Evolutionary conservation across 2,888 invertebrate species (phyloP), one percentile per base, ranked within the genome.

Genomic region (Halocaridina rubra): DNA sequence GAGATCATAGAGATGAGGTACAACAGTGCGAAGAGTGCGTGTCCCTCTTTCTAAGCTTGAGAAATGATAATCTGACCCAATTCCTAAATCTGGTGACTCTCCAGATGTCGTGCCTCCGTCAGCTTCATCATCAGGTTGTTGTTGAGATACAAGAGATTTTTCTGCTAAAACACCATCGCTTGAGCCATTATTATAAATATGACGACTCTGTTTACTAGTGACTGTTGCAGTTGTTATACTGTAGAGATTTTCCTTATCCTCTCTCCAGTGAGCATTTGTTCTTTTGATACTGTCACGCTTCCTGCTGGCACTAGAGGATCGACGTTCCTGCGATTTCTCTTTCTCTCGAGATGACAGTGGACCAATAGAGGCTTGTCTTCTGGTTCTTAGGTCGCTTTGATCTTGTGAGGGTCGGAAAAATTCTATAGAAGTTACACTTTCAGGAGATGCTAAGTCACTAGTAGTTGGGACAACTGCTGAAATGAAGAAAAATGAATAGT

Each of bases 61-160:
- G 53, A 82, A 85, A 22, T 93, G 93, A 89, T 96, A 84, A 75
- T 89, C 96, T 89, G 96, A 96, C 90, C 96, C 96, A 88, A 97
- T 96, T n/a, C 96, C 96, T 89, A 96, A 93, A 91, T 97, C 97
- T 0, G 97, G 96, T 0, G 96, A 96, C 0, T 87, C 87, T 10
- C 87, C 85, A 4, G 85, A 85, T 46, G 85, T 85, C 10, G 81
- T 84, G n/a, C 79, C 87, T 30, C 84, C 87, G 22, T 86, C 86
- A 29, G 22, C 80, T 27, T 84, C 80, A 19, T 80, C 84, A 2
- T 79, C 79, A 16, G 61, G 76, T 24, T 46, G 75, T 8, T 32
- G 71, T 33, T 29, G 30, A 4, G 61, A n/a, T 19, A 46, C 24
- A 8, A 39, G 67, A 16, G 84, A 19, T 16, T 76, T 64, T 13